Base-by-base conservation (phyloP, 2,113 vertebrate species). In the Thymallus thymallus region DNA sequence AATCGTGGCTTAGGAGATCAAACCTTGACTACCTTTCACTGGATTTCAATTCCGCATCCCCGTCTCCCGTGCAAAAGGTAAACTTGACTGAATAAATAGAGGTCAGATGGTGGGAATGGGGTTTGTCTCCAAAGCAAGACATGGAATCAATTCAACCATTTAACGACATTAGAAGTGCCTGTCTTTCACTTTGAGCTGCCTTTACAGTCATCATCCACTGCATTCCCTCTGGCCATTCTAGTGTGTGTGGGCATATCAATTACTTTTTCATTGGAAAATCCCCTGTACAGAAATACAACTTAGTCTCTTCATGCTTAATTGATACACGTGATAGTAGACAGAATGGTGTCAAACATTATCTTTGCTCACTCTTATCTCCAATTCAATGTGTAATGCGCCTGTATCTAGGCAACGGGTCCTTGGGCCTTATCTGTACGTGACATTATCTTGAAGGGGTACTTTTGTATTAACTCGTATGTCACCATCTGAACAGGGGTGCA, bases 21-120 rank as follows among this genome's bases (percentile, higher is more conserved):
- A 95, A 94, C 87, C 93, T 99, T 67, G 98, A 98, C 84, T 99
- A 99, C 87, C 90, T 99, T 87, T 96, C 95, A 3, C 86, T 99
- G 89, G 96, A 98, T 92, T 99, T 99, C 88, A 96, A 99, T 84
- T 96, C 96, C 16, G 92, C 94, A 35, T 95, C 95, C 30, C 94
- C 96, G 16, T 96, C 96, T 41, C 96, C 96, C 79, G 94, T 94
- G 29, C 96, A 95, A 77, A 97, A 98, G 95, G 98, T 98, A 92
- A 66, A 73, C 69, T 10, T 3, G 12, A 23, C 13, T 24, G 35
- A 23, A 41, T 22, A 14, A 16, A 58, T 13, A 26, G 41, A 61
- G 20, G 16, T 6, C 41, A 55, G 29, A 16, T 2, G 2, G 14
- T 24, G 3, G 12, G n/a, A 58, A 65, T 16, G 41, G 51, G 51